Conservation (phyloP, 2,888 invertebrate genomes). For the Maniola hyperantus region DNA sequence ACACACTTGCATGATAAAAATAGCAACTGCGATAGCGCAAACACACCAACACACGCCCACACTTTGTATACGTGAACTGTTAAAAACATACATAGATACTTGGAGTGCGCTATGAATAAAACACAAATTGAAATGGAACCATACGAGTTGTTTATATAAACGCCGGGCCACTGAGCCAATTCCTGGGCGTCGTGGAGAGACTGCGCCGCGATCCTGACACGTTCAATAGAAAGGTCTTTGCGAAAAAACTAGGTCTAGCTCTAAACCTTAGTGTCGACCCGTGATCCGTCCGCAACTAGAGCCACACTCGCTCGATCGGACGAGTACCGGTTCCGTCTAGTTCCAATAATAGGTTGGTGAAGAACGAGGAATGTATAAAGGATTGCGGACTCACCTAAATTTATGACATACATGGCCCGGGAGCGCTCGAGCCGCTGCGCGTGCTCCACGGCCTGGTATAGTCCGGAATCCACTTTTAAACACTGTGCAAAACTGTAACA, state of each 20-base stretch:
- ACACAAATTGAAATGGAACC: slow-evolving; percentile 73
- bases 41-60: slow-evolving; percentile 81
- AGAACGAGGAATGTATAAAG: slow-evolving; percentile 54
- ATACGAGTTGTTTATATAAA: slow-evolving; percentile 61
- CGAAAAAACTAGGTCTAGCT: slow-evolving; percentile 56
- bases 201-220: slow-evolving; percentile 40
- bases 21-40: slow-evolving; percentile 78
- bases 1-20: slow-evolving; percentile 62
- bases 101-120: slow-evolving; percentile 68
- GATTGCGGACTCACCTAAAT: slow-evolving; percentile 80
- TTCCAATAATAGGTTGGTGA: slow-evolving; percentile 67
- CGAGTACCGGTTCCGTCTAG: slow-evolving; percentile 70
- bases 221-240: slow-evolving; percentile 55
- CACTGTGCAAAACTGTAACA: slow-evolving; percentile 68
- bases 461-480: slow-evolving; percentile 78
- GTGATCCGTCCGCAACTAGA: slow-evolving; percentile 35
- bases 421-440: slow-evolving; percentile 79
- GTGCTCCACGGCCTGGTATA: slow-evolving; percentile 80
- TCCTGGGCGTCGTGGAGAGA: slow-evolving; percentile 31
- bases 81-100: slow-evolving; percentile 75
- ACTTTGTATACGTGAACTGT: slow-evolving; percentile 72
- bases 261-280: slow-evolving; percentile 42
- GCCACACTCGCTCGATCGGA: slow-evolving; percentile 51
- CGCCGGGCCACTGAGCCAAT: slow-evolving; percentile 45
- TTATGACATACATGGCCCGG: slow-evolving; percentile 82